Evolutionary conservation across 2,797 vertebrate species (phyloP).

Genomic region (Picus viridis): DNA sequence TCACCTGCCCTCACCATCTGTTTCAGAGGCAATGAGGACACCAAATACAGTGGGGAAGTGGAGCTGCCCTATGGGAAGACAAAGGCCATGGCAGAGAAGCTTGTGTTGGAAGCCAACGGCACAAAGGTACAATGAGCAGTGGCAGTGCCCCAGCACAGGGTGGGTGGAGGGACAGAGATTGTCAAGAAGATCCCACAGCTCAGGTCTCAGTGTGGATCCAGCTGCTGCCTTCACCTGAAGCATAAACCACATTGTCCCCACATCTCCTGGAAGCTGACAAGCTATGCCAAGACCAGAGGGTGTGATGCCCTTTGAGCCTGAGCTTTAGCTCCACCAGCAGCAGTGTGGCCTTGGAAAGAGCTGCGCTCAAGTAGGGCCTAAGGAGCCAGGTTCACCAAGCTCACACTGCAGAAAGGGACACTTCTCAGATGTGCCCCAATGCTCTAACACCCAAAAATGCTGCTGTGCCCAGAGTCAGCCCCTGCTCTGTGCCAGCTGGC

Average conservation of each 20-base stretch:
- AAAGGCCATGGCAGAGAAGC: constrained; percentile 40
- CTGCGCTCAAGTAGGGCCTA: not conserved
- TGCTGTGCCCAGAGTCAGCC: not conserved
- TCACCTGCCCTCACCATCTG: not conserved
- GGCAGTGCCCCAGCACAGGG: not conserved
- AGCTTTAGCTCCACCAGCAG: not conserved
- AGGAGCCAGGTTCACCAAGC: not conserved
- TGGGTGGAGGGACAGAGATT: not conserved
- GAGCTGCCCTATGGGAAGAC: constrained; percentile 62
- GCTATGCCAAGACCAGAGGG: not conserved
- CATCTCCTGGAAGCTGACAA: not conserved
- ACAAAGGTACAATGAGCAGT: not conserved
- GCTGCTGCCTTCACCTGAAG: not conserved
- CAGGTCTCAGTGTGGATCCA: not conserved
- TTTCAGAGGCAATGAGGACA: constrained; percentile 58
- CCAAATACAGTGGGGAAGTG: not conserved
- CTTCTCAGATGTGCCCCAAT: not conserved
- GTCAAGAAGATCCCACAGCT: not conserved
- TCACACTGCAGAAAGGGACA: not conserved
- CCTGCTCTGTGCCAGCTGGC: not conserved
- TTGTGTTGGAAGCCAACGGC: constrained; percentile 13
- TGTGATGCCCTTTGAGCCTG: not conserved
- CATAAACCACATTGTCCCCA: not conserved
- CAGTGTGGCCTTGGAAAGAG: not conserved
- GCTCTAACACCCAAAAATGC: not conserved